Base-by-base conservation (phyloP, 1,140 invertebrate genomes). In the Drosophila subpulchrella region DNA sequence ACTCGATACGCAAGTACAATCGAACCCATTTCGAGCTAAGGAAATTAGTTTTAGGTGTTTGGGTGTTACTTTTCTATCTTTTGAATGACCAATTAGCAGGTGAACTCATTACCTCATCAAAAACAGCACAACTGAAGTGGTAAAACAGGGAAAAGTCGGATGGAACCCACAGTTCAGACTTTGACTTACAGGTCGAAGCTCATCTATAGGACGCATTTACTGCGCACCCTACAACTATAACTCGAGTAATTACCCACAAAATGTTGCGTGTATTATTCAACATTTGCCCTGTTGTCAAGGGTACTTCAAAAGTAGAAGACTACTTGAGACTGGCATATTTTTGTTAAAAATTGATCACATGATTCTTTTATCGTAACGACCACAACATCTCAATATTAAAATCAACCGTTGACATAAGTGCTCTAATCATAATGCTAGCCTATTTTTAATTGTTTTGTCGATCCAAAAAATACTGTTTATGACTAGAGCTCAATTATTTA, bases 301-400 rank as follows among this genome's bases (percentile, higher is more conserved):
- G 11, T 47, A 27, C 27, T 41, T 20, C 46, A 17, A 3, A 70
- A 63, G 39, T 7, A 10, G 15, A 56, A 6, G 10, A 12, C n/a
- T 57, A 50, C 41, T 70, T 17, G 10, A 66, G 62, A 66, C 47
- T 66, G 32, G n/a, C 24, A n/a, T 3, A 17, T 12, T 24, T n/a
- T 20, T 27, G 47, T 50, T 42, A 30, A 27, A 32, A 17, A 30
- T 65, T 30, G 11, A 36, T 60, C 55, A 60, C 48, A 39, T 65
- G 10, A n/a, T 36, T 1, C 4, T 50, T 51, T 17, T 48, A 70
- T 70, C 42, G 70, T 50, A 57, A 55, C 41, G 15, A 15, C 27
- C 44, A 39, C 27, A 68, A 56, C 41, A 47, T 47, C 32, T 46
- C 17, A 67, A 55, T 55, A 55, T 34, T 30, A 27, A 27, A 36